Conservation (phyloP, 2,113 vertebrate species). For the Cynopterus brachyotis region DNA sequence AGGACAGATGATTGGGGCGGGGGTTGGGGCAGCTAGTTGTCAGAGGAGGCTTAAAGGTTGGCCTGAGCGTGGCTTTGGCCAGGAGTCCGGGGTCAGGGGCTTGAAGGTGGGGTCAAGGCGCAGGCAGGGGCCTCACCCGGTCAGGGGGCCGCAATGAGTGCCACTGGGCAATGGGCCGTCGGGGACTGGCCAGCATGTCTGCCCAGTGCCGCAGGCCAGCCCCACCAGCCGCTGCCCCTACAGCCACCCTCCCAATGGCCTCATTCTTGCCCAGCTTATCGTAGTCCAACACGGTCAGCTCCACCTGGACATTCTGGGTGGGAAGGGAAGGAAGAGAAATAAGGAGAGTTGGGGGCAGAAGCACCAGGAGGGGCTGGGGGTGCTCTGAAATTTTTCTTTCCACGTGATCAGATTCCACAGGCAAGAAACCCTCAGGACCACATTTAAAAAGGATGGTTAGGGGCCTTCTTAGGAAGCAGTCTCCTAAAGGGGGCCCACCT, state of each 20-base stretch:
- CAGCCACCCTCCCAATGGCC: slow-evolving; percentile 92
- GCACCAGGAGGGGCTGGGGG: rapidly evolving
- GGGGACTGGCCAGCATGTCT: slow-evolving; percentile 95
- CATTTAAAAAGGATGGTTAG: background rate
- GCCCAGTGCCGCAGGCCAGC: slow-evolving; percentile 96
- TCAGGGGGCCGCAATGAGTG: slow-evolving; percentile 90
- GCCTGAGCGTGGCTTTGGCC: background rate
- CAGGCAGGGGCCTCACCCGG: slow-evolving; percentile 82
- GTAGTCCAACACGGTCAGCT: slow-evolving; percentile 94
- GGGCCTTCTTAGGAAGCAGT: background rate
- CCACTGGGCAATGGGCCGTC: slow-evolving; percentile 94
- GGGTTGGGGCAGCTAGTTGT: background rate
- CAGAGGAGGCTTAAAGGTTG: background rate
- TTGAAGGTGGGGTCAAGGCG: slow-evolving; percentile 8
- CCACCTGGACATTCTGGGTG: slow-evolving; percentile 92
- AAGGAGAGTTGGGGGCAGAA: background rate
- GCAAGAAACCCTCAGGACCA: background rate
- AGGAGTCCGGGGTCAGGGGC: background rate
- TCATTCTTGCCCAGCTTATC: slow-evolving; percentile 93
- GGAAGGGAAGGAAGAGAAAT: background rate
- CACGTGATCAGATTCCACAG: background rate
- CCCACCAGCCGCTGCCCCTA: slow-evolving; percentile 89
- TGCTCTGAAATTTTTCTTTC: background rate
- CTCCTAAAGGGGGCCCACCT: background rate
- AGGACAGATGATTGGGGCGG: background rate